Conservation (phyloP, 1,140 invertebrate genomes). For the Ectropis grisescens region DNA sequence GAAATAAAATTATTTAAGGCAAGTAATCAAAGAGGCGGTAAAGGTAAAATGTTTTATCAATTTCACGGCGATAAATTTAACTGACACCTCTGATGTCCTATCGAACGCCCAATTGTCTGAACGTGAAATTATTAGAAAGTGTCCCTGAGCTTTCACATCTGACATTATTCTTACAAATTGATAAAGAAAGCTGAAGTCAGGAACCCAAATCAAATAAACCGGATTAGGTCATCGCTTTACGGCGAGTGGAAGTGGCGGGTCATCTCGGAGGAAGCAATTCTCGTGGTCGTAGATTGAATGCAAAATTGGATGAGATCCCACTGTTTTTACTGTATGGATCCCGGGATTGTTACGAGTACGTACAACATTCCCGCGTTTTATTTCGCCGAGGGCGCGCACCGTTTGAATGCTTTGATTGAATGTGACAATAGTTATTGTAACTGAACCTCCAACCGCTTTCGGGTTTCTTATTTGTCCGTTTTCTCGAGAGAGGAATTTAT, state of each 20-base stretch:
- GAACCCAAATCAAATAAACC: conserved; percentile 60
- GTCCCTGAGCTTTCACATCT: conserved; percentile 8
- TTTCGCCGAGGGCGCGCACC: conserved; percentile 33
- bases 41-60: conserved; percentile 1
- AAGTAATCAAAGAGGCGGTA: not conserved
- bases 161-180: conserved; percentile 30
- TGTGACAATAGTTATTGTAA: conserved; percentile 56
- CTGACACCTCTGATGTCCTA: not conserved
- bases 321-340: conserved; percentile 53
- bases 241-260: conserved; percentile 52
- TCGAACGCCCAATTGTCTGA: not conserved
- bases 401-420: conserved; percentile 55
- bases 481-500: conserved; percentile 24
- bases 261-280: conserved; percentile 62
- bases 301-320: conserved; percentile 64
- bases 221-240: conserved; percentile 64
- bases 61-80: conserved; percentile 1
- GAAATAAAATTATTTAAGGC: too few species aligned
- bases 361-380: conserved; percentile 41
- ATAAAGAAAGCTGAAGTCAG: conserved; percentile 34
- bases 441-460: conserved; percentile 19
- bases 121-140: conserved; percentile 6
- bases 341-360: conserved; percentile 31
- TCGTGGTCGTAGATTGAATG: conserved; percentile 64
- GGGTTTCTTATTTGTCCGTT: conserved; percentile 13